Base-by-base conservation (phyloP, 2,888 invertebrate genomes). In the Linnaemya tessellans region DNA sequence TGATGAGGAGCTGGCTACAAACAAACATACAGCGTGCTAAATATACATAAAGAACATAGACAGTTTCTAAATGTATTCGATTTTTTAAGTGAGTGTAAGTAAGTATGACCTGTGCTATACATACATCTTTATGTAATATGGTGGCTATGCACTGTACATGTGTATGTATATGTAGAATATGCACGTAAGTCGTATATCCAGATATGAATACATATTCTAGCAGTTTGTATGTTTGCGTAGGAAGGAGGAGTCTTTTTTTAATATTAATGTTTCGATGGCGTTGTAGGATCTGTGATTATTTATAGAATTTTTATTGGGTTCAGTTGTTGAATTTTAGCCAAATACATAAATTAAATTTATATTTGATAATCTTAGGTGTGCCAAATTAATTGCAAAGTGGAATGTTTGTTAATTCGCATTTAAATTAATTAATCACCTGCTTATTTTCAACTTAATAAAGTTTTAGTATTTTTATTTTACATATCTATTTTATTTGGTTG, bases 201-300 rank as follows among this genome's bases (percentile, higher is more conserved):
- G 3, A 35, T 41, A 62, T 18, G 7, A 38, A 35, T 22, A 20
- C 10, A 35, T 43, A 13, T 49, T 67, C 38, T 60, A 38, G 65
- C 54, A 60, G 35, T 30, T 70, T 30, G 11, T 38, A 13, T 51
- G 25, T 65, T 43, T 64, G 60, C 67, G 82, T 77, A 46, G 79
- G 82, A 67, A 79, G 85, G 85, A 75, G 85, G 85, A 85, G 85
- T 49, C 64, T 79, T 54, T 79, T 54, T 25, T 60, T 38, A 9
- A 20, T 67, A 30, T 70, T 54, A 13, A 65, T 9, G 25, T 25
- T 58, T 65, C n/a, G 41, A 65, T 60, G 62, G 20, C 30, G 62
- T 38, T 64, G 3, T 22, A 65, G 56, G 20, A 25, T 22, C 49
- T 58, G 25, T 25, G 68, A 71, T 75, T 79, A 70, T 64, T 74